Evolutionary conservation across 1,140 invertebrate genomes (phyloP).

Genomic region (Camponotus vicinus): DNA sequence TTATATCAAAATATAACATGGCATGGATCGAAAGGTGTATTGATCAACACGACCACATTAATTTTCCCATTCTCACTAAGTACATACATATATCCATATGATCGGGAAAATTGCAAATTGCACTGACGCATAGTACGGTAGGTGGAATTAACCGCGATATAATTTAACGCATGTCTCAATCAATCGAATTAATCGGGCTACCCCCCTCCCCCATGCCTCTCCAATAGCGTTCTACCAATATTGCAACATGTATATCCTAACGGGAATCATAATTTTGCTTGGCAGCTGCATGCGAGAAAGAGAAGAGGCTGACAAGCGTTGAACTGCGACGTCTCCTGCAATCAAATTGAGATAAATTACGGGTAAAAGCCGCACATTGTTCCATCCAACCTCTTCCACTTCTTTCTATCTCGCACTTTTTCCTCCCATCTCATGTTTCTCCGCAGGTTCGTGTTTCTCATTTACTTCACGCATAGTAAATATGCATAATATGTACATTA

Average conservation of each 20-base stretch:
- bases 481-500: constrained; percentile 23
- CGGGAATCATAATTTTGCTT: constrained; percentile 49
- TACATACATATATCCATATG: constrained; percentile 10
- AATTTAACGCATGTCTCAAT: constrained; percentile 59
- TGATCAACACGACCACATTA: constrained; percentile 47
- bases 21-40: constrained; percentile 34
- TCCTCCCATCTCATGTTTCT: constrained; percentile 4
- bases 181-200: constrained; percentile 57
- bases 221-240: constrained; percentile 36
- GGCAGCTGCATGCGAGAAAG: neutral
- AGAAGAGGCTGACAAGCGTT: neutral
- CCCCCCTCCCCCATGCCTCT: neutral
- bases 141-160: constrained; percentile 49
- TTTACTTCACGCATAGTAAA: constrained; percentile 33
- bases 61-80: constrained; percentile 48
- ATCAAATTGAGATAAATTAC: constrained; percentile 60
- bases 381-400: neutral
- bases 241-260: constrained; percentile 27
- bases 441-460: constrained; percentile 44
- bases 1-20: neutral
- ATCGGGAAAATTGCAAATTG: constrained; percentile 54
- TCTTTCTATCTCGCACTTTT: constrained; percentile 32
- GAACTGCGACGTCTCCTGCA: constrained; percentile 26
- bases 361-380: constrained; percentile 34
- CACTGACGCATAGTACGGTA: constrained; percentile 24